Evolutionary conservation across 2,888 invertebrate genomes (phyloP), one percentile per base, ranked within the genome.

Genomic region (Caenorhabditis sp.): DNA sequence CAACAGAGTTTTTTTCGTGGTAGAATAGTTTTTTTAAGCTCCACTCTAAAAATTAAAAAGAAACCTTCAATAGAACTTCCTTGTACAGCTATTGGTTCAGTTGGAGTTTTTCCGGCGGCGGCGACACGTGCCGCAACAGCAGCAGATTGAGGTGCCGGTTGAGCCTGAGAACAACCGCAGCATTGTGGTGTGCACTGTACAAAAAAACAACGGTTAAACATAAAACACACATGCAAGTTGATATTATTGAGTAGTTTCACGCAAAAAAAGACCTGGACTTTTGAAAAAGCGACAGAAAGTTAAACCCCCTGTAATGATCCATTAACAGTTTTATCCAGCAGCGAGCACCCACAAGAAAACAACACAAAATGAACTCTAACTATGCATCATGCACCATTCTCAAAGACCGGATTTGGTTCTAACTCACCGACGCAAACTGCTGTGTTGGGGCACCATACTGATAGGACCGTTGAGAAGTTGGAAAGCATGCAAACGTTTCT

Each of bases 41-140:
- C 32, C 32, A 32, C 4, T 32, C 32, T 6, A 6, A 6, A 9
- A 3, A 37, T 26, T 6, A 60, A 35, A 58, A 68, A 78, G 40
- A 18, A 32, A 85, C 85, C 61, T 68, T 85, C 85, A 64, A 77
- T 70, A 13, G 84, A 74, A 18, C 82, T 82, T 68, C 85, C 85
- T 69, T 80, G 70, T 11, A 84, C 77, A 11, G 60, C 35, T 55
- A 88, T 87, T 6, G 85, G 62, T 64, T 78, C 68, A 15, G 79
- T 86, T 44, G 86, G 85, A 13, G 85, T 82, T 51, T 81, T 82
- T 60, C 84, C 88, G 20, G 88, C 88, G 15, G 88, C 86, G 4
- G 86, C 86, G 22, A 85, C 86, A 53, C 86, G 79, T n/a, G 84
- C 86, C 22, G 82, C 86, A 13, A 82, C 79, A 15, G 78, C 82